Conservation (phyloP, 1,140 invertebrate species). For the Brachionus rotundiformis region DNA sequence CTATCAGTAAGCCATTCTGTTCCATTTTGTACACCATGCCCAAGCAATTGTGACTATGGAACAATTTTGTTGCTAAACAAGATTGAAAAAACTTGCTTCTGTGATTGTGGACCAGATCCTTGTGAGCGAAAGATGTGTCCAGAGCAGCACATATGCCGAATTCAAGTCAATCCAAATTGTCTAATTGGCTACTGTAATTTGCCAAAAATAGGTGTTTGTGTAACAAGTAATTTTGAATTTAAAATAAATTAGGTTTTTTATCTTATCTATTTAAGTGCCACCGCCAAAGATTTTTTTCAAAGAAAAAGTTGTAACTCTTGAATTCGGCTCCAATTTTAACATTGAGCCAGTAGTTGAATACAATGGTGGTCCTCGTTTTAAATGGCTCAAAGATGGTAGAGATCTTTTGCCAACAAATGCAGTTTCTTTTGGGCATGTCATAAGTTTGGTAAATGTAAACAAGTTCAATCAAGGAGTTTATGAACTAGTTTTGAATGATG, state of each 20-base stretch:
- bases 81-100: background rate
- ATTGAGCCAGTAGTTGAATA: constrained; percentile 38
- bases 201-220: background rate
- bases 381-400: background rate
- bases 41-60: constrained; percentile 1
- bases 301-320: background rate
- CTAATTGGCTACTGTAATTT: background rate
- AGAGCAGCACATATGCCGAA: background rate
- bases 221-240: constrained; percentile 16
- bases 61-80: background rate
- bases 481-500: background rate
- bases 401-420: constrained; percentile 7
- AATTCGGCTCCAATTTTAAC: constrained; percentile 14
- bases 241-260: no score
- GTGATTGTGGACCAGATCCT: background rate
- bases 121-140: constrained; percentile 14
- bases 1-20: background rate
- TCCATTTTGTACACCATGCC: background rate
- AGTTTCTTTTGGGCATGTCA: background rate
- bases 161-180: background rate
- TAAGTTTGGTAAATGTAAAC: background rate
- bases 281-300: background rate
- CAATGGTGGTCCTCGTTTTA: background rate
- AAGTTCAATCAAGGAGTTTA: constrained; percentile 17
- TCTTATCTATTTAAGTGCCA: background rate